Percentiles rank a stretch among this genome's conserved stretches.
phyloP scores from a whole-genome alignment of 2,797 vertebrate species.

The Centroberyx gerrardi region DNA sequence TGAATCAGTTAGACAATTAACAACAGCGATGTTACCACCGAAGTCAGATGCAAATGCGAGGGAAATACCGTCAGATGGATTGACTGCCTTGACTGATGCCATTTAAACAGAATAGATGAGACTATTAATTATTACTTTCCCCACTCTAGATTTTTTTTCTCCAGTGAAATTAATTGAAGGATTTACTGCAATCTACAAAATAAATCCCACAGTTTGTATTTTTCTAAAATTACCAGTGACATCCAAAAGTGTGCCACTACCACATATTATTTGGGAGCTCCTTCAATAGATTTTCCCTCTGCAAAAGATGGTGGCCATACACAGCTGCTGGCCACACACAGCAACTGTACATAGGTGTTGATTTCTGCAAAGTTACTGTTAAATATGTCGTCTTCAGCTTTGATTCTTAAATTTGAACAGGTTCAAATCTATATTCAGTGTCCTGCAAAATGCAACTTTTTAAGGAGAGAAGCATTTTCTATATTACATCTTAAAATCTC shows the following conservation, averaged over 20 bases:
- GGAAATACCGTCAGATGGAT: neutral
- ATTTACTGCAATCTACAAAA: neutral
- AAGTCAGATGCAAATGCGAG: no score
- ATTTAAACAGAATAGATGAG: neutral
- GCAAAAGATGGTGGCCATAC: slow-evolving; percentile 52
- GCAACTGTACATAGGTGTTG: slow-evolving; percentile 16
- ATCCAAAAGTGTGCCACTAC: slow-evolving; percentile 38
- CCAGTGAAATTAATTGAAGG: neutral
- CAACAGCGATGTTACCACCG: slow-evolving; percentile 19
- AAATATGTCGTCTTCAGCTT: slow-evolving; percentile 25
- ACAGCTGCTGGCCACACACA: slow-evolving; percentile 66
- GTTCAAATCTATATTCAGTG: slow-evolving; percentile 5
- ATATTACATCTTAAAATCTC: no score
- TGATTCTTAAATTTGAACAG: slow-evolving; percentile 31
- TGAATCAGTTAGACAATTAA: slow-evolving; percentile 9
- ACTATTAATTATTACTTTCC: neutral
- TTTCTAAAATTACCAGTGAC: slow-evolving; percentile 34
- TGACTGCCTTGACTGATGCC: neutral
- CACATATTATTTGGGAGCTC: slow-evolving; percentile 55
- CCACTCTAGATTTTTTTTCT: neutral
- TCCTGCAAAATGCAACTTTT: neutral
- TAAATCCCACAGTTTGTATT: slow-evolving; percentile 6
- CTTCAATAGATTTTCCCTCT: slow-evolving; percentile 8
- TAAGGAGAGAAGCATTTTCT: no score
- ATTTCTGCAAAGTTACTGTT: slow-evolving; percentile 27